Evolutionary conservation across 2,888 invertebrate genomes (phyloP), one percentile per base, ranked within the genome.

Genomic region (Camptogramma bilineatum): DNA sequence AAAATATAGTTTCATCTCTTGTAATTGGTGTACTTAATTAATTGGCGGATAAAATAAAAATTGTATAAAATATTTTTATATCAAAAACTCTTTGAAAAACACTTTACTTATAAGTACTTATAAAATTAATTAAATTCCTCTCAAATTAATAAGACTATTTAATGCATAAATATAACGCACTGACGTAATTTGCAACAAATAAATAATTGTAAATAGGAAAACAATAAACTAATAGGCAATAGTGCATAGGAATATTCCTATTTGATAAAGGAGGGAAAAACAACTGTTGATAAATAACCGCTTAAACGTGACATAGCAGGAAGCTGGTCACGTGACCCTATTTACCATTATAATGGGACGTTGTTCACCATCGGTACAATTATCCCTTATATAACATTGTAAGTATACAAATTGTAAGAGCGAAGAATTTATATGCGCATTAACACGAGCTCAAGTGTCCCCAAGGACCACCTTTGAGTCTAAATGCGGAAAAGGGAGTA

Each of bases 221-320:
- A 61, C 55, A 18, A 52, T 56, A 48, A 17, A 46, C 17, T 34
- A 34, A 34, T 51, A 46, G 47, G 24, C 39, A 57, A 13, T 52
- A 8, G 44, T 61, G 19, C 31, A 62, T 55, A 67, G 70, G 70
- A 70, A 67, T 70, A 56, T 72, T 72, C 70, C 67, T 69, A 67
- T 53, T 65, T 54, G 19, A 64, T 58, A 70, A 54, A 16, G 42
- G 9, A 34, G 17, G 44, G 28, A 17, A 52, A 46, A 50, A 62
- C 48, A 60, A 60, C 52, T 10, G 44, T 44, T 31, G 69, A 72
- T 70, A 70, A 51, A n/a, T 47, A 21, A 21, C 21, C 28, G 42
- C 54, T 59, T n/a, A 68, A 50, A 72, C 70, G 72, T 72, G 70
- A 64, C 53, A 18, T 13, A 13, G 34, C 31, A 52, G 57, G 62